These are phyloP conservation scores for Drosophila ficusphila DNA, from an alignment of 1,140 invertebrate species.

Conservation along the genomic window DNA sequence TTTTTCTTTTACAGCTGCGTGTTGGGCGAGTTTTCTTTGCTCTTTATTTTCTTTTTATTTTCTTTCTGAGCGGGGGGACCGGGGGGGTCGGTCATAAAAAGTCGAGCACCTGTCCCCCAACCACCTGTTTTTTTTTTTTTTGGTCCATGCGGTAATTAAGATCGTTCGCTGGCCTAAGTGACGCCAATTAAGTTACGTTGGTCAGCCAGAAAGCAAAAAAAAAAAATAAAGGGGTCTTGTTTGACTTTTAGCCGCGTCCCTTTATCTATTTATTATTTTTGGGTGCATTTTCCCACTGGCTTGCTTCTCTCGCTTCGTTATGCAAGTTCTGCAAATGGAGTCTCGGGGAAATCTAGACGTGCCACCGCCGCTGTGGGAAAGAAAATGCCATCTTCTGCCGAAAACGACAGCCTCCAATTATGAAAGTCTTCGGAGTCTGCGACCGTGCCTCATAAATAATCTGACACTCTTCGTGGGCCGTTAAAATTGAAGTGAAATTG, in stretches of 20 bases:
- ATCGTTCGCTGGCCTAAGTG: conserved; percentile 67
- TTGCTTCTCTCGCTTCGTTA: conserved; percentile 32
- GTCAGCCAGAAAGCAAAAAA: conserved; percentile 11
- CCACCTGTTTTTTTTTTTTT: not conserved
- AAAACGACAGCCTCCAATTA: conserved; percentile 48
- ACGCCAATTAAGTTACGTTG: conserved; percentile 75
- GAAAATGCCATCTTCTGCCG: conserved; percentile 7
- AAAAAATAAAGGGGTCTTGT: not conserved
- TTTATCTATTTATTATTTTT: conserved; percentile 56
- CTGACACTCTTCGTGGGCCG: conserved; percentile 65
- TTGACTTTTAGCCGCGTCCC: conserved; percentile 20
- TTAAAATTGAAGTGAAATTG: conserved; percentile 78
- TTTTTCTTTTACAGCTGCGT: conserved; percentile 30
- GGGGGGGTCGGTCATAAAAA: conserved; percentile 18
- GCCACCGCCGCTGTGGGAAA: conserved; percentile 19
- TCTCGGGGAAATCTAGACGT: conserved; percentile 15
- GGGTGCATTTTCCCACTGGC: conserved; percentile 39
- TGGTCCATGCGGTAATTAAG: conserved; percentile 68
- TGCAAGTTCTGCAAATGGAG: conserved; percentile 64
- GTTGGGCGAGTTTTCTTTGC: conserved; percentile 35
- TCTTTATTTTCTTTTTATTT: conserved; percentile 32
- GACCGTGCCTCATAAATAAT: conserved; percentile 45
- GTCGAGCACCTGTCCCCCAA: conserved; percentile 26
- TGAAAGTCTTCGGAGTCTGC: conserved; percentile 13
- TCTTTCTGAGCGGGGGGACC: not conserved